These are phyloP conservation scores for Drosophila buzzatii DNA, from an alignment of 2,888 invertebrate species.

Conservation along the genomic window DNA sequence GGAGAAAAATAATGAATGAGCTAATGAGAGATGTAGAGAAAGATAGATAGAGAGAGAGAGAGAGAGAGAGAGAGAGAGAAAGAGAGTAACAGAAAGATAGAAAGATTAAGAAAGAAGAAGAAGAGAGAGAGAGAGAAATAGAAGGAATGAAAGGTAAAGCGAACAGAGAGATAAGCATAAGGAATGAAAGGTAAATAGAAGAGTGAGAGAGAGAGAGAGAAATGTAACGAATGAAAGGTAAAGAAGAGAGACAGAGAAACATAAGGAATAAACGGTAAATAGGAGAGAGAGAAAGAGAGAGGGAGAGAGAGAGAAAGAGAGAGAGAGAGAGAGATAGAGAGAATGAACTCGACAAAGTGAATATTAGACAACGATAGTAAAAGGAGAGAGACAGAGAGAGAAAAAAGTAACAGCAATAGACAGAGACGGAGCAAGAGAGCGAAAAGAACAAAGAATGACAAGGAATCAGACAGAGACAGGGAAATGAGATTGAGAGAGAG, in stretches of 20 bases:
- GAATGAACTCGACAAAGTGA: too few species aligned
- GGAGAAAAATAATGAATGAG: not conserved
- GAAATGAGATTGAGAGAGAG: too few species aligned
- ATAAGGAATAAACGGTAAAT: too few species aligned
- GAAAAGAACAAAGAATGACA: too few species aligned
- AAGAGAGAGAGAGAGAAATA: not conserved
- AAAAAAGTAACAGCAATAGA: not conserved
- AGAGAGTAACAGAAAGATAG: not conserved
- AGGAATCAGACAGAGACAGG: too few species aligned
- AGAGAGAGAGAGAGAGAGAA: not conserved
- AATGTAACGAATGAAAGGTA: not conserved
- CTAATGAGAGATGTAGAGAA: too few species aligned
- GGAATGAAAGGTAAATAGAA: not conserved
- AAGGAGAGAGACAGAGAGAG: too few species aligned
- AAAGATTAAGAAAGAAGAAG: not conserved
- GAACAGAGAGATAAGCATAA: not conserved
- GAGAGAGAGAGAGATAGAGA: not conserved
- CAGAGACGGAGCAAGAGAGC: not conserved
- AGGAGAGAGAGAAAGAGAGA: not conserved
- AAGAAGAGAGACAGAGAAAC: not conserved
- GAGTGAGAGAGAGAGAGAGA: not conserved
- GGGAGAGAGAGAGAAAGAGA: not conserved
- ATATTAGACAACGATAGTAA: too few species aligned
- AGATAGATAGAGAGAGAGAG: not conserved
- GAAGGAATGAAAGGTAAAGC: not conserved